phyloP scores from a whole-genome alignment of 2,888 invertebrate species.

The Phorcus lineatus region DNA sequence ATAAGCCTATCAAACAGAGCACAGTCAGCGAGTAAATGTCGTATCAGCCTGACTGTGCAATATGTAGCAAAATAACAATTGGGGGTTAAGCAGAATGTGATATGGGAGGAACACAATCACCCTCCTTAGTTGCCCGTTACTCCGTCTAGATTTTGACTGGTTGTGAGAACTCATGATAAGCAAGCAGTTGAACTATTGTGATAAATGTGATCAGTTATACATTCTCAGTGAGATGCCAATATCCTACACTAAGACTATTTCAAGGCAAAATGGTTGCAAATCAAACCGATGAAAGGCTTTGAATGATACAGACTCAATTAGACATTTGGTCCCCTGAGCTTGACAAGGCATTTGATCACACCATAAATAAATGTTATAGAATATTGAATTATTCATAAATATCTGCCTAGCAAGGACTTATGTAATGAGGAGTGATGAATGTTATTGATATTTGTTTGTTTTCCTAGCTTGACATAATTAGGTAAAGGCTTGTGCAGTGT shows the following conservation, averaged over 20 bases:
- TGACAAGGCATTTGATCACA: neutral
- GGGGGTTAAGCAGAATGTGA: no score
- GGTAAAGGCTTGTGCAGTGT: no score
- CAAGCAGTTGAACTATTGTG: no score
- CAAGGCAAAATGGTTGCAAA: neutral
- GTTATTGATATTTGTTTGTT: neutral
- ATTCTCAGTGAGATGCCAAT: neutral
- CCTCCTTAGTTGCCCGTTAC: no score
- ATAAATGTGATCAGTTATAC: neutral
- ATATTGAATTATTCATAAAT: slow-evolving; percentile 1
- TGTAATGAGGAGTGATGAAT: neutral
- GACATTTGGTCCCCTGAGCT: neutral
- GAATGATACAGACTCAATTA: neutral
- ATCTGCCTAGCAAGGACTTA: neutral
- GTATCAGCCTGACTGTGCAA: no score
- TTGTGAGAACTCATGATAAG: no score
- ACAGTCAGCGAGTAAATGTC: no score
- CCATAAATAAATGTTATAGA: neutral
- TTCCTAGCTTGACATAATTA: no score
- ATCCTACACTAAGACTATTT: neutral
- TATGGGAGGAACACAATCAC: no score
- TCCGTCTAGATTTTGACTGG: no score
- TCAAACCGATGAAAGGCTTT: neutral
- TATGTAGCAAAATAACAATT: no score
- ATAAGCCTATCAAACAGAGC: no score